Evolutionary conservation across 30 jellyfish, hydroid and myxozoan genomes (phyloP).

Genomic region (Rhopilema esculentum): DNA sequence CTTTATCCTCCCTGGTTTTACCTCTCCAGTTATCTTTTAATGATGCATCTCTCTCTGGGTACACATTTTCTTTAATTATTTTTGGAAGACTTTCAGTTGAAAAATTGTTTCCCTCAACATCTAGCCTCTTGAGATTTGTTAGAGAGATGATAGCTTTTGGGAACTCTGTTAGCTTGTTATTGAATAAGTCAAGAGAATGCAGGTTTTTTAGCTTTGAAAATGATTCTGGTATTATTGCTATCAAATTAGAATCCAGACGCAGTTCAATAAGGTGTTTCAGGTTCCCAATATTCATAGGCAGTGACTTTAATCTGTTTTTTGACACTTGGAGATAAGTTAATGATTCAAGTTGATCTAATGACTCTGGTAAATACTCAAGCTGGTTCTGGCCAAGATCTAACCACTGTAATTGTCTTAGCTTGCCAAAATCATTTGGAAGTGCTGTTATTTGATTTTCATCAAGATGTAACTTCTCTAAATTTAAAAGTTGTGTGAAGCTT

Average conservation of each 20-base stretch:
- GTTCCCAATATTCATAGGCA: slow-evolving; percentile 83
- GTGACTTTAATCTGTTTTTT: slow-evolving; percentile 63
- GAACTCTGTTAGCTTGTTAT: slow-evolving; percentile 71
- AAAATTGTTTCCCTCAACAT: slow-evolving; percentile 79
- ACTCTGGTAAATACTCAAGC: slow-evolving; percentile 73
- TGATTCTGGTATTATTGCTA: slow-evolving; percentile 74
- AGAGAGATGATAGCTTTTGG: slow-evolving; percentile 64
- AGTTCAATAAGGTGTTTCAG: slow-evolving; percentile 68
- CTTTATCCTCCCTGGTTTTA: slow-evolving; percentile 72
- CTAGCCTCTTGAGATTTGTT: slow-evolving; percentile 71
- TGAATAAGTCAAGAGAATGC: slow-evolving; percentile 80
- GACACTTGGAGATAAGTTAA: slow-evolving; percentile 85
- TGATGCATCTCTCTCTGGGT: slow-evolving; percentile 86
- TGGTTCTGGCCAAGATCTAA: slow-evolving; percentile 93
- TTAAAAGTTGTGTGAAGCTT: slow-evolving; percentile 56
- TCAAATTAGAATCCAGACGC: slow-evolving; percentile 70
- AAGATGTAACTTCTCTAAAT: slow-evolving; percentile 56
- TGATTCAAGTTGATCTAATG: slow-evolving; percentile 66
- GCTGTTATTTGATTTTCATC: slow-evolving; percentile 84
- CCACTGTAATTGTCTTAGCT: slow-evolving; percentile 66
- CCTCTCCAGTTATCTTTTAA: slow-evolving; percentile 90
- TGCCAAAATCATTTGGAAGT: slow-evolving; percentile 80
- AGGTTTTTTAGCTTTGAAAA: slow-evolving; percentile 51
- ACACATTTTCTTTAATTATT: slow-evolving; percentile 66
- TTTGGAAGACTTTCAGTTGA: slow-evolving; percentile 69